These are phyloP conservation scores for Tychaedon coryphoeus DNA, from an alignment of 2,113 vertebrate genomes.

Conservation along the genomic window DNA sequence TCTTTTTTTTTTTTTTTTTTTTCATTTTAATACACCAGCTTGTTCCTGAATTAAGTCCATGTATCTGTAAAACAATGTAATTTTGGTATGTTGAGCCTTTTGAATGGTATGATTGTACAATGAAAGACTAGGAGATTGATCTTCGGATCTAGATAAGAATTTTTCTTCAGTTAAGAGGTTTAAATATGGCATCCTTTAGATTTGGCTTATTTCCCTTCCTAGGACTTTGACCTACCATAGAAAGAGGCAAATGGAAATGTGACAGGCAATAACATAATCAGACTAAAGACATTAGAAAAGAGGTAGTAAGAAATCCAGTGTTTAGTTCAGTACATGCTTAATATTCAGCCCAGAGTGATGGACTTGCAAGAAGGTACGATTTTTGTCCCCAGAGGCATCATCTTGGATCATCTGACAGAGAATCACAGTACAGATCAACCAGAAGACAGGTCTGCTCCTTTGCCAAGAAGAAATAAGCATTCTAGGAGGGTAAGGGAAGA, in stretches of 20 bases:
- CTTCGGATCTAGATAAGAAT: not conserved
- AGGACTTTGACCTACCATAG: not conserved
- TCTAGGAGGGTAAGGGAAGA: not conserved
- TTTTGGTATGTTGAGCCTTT: not conserved
- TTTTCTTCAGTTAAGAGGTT: not conserved
- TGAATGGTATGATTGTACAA: not conserved
- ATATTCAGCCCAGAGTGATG: fast-evolving
- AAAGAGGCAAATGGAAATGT: not conserved
- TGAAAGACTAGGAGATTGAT: not conserved
- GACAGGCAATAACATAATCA: not conserved
- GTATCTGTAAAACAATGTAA: not conserved
- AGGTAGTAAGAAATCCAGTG: not conserved
- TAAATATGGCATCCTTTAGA: not conserved
- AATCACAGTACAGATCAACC: not conserved
- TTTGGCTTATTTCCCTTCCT: not conserved
- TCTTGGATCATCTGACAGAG: not conserved
- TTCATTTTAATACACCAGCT: not conserved
- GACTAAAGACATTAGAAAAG: not conserved
- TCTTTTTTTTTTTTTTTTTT: not conserved
- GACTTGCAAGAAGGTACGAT: not conserved
- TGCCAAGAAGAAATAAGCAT: not conserved
- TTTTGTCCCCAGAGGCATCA: not conserved
- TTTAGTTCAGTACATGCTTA: not conserved
- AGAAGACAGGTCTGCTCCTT: not conserved
- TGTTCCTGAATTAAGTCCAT: not conserved